Evolutionary conservation across 1,140 invertebrate species (phyloP).

Genomic region (Hylaeus volcanicus): DNA sequence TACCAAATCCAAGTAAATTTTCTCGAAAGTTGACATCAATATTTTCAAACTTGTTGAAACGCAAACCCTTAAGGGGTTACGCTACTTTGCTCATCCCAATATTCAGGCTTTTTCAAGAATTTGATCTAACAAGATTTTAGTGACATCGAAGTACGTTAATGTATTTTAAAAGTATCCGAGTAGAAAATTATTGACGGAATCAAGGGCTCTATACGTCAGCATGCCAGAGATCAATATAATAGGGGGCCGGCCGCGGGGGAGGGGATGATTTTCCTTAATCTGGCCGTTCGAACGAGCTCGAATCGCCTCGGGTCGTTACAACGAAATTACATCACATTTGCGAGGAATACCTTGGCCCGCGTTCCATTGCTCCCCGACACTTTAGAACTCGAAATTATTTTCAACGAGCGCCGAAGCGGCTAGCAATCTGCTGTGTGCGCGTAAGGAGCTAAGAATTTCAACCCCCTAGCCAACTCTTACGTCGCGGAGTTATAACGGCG

Average conservation of each 20-base stretch:
- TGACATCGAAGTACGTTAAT: too few species aligned
- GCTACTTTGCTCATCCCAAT: too few species aligned
- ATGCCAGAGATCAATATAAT: not conserved
- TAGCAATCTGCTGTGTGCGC: constrained; percentile 54
- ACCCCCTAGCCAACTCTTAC: constrained; percentile 22
- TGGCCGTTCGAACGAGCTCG: not conserved
- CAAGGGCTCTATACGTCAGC: not conserved
- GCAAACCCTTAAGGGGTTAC: too few species aligned
- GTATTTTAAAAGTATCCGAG: too few species aligned
- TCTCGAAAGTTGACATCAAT: too few species aligned
- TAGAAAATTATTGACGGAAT: not conserved
- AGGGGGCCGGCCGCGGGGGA: not conserved
- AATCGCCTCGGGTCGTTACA: constrained; percentile 16
- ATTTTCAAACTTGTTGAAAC: too few species aligned
- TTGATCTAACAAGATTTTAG: too few species aligned
- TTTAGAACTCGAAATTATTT: constrained; percentile 37
- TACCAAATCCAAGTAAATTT: too few species aligned
- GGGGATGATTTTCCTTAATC: constrained; percentile 14
- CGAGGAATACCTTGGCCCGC: not conserved
- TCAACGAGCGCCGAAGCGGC: constrained; percentile 22
- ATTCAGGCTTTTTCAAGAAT: too few species aligned
- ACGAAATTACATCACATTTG: constrained; percentile 37
- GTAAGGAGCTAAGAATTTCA: constrained; percentile 38
- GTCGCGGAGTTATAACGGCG: constrained; percentile 50
- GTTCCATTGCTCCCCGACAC: constrained; percentile 13